Evolutionary conservation across 37 sponge, comb jelly and placozoan species (phyloP).

Genomic region (Geodia barretti): DNA sequence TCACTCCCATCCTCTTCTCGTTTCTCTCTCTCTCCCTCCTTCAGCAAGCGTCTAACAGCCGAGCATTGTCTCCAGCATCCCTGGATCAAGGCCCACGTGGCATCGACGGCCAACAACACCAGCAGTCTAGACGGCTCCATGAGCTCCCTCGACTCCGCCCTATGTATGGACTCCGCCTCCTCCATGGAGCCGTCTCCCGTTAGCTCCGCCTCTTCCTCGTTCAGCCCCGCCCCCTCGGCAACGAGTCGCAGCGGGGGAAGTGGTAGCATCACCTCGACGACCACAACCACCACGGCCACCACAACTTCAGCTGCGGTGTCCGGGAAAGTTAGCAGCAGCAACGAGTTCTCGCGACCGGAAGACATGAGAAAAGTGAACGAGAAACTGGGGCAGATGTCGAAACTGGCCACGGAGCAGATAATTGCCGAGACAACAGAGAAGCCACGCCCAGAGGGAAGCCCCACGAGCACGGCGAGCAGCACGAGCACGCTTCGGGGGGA

Average conservation of each 20-base stretch:
- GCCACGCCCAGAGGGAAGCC: constrained; percentile 12
- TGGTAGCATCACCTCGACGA: too few species aligned
- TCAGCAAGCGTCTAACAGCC: constrained; percentile 60
- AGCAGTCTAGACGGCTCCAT: constrained; percentile 43
- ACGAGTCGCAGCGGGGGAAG: constrained; percentile 5
- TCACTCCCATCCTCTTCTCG: not conserved
- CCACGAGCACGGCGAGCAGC: constrained; percentile 25
- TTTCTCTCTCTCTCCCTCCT: not conserved
- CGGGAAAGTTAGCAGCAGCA: not conserved
- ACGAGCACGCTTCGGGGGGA: constrained; percentile 38
- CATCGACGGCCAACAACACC: constrained; percentile 2
- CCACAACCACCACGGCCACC: constrained; percentile 5
- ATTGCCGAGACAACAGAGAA: constrained; percentile 8
- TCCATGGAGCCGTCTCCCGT: constrained; percentile 70
- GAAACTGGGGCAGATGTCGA: constrained; percentile 33
- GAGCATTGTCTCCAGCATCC: constrained; percentile 62
- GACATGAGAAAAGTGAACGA: constrained; percentile 53
- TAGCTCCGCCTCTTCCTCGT: constrained; percentile 73
- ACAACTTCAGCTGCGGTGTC: not conserved
- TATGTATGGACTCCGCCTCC: constrained; percentile 70
- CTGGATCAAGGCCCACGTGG: constrained; percentile 48
- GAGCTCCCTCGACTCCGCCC: constrained; percentile 66
- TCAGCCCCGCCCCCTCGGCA: constrained; percentile 61
- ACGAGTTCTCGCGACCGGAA: constrained; percentile 39
- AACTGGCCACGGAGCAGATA: constrained; percentile 21